Base-by-base conservation (phyloP, 2,113 vertebrate genomes). In the Oreocharis arfaki region DNA sequence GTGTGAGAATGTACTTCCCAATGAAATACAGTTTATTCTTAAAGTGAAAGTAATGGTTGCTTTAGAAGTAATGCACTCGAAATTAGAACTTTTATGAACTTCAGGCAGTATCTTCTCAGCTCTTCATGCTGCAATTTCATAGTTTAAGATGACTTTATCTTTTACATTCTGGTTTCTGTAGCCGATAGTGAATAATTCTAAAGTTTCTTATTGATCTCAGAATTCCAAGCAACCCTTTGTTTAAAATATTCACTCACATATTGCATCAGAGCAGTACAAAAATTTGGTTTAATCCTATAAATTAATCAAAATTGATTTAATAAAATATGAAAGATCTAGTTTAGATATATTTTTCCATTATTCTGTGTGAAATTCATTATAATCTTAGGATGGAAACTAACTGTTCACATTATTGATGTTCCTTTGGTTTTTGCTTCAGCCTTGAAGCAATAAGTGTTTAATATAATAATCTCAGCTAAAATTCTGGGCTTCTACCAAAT, bases 21-120 rank as follows among this genome's bases (percentile, higher is more conserved):
- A 47, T 93, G 65, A 93, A 89, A 94, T 89, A 89, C 44, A 88
- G 37, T 42, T 93, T 80, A 67, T 80, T 70, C 35, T 83, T 64
- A 30, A 83, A 93, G 55, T 35, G 33, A 79, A 93, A 93, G 73
- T 83, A 92, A 90, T 61, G 61, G 28, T 84, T 83, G 39, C 50
- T 95, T 88, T 84, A 90, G 39, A 90, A 94, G 55, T 93, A 80
- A 77, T 59, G 27, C 39, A 65, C 65, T 93, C 49, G 28, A 74
- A 79, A 63, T 90, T 84, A 80, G 32, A 84, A 75, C 35, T 89
- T 88, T 49, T 60, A 84, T 84, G 80, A 89, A 93, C 60, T 92
- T 61, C 50, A 71, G 65, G 56, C 52, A 78, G 53, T 84, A 41
- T 87, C 73, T 90, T 90, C 22, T 75, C 39, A 71, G n/a, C 65